phyloP scores from a whole-genome alignment of 2,888 invertebrate genomes.

The Noctua comes region DNA sequence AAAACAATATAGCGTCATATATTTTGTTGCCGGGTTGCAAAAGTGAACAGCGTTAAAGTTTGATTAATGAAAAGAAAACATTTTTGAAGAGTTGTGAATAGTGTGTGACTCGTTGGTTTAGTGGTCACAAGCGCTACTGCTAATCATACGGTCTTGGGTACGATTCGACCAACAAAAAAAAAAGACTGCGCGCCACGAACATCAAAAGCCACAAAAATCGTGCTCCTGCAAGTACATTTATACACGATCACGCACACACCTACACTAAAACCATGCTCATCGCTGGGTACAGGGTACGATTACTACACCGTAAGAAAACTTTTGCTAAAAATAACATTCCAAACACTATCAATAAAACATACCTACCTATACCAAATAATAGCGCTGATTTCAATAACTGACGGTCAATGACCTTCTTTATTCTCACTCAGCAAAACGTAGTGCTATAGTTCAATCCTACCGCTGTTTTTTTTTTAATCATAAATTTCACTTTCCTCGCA shows the following conservation, averaged over 20 bases:
- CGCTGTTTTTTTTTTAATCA: neutral
- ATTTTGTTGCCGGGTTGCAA: constrained; percentile 8
- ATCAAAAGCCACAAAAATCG: too few species aligned
- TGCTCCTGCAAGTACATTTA: too few species aligned
- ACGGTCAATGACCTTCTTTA: constrained; percentile 11
- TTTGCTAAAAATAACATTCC: neutral
- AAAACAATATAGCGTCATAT: constrained; percentile 6
- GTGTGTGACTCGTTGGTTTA: too few species aligned
- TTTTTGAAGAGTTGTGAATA: neutral
- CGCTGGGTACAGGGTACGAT: too few species aligned
- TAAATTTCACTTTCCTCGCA: constrained; percentile 8
- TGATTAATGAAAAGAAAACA: neutral
- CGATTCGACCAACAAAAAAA: neutral
- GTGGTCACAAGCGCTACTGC: neutral
- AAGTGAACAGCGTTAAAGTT: constrained; percentile 1
- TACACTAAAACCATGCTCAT: too few species aligned
- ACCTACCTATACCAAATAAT: too few species aligned
- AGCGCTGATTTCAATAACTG: neutral
- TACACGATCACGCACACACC: too few species aligned
- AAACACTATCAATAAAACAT: neutral
- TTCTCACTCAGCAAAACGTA: constrained; percentile 10
- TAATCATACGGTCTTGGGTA: neutral
- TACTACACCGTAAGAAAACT: neutral
- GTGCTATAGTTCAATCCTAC: constrained; percentile 7
- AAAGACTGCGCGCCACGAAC: too few species aligned